Evolutionary conservation across 2,888 invertebrate species (phyloP).

Genomic region (Drosophila colorata): DNA sequence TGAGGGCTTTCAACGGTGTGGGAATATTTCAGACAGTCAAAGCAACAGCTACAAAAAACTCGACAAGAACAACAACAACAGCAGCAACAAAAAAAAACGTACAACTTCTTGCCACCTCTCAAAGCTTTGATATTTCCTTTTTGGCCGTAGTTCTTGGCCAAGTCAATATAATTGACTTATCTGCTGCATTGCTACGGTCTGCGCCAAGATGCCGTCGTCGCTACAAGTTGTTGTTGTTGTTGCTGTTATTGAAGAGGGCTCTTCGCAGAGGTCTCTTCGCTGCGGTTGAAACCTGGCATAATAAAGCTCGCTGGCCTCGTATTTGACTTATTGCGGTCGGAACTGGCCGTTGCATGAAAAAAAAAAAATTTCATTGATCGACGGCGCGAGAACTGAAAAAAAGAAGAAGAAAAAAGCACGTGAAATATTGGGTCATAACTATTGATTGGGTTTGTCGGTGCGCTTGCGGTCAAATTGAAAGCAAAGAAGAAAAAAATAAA

Average conservation of each 20-base stretch:
- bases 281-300: constrained; percentile 63
- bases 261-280: constrained; percentile 37
- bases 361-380: constrained; percentile 64
- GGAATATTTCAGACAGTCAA: constrained; percentile 55
- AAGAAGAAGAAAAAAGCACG: constrained; percentile 54
- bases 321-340: constrained; percentile 78
- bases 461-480: constrained; percentile 67
- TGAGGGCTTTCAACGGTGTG: constrained; percentile 65
- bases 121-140: constrained; percentile 39
- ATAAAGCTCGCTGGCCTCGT: constrained; percentile 76
- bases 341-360: constrained; percentile 43
- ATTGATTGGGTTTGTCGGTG: constrained; percentile 63
- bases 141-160: constrained; percentile 55
- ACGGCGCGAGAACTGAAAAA: constrained; percentile 54
- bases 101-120: constrained; percentile 61
- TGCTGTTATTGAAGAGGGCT: constrained; percentile 32
- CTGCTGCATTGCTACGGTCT: constrained; percentile 55
- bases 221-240: constrained; percentile 14
- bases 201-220: constrained; percentile 36
- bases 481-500: constrained; percentile 35
- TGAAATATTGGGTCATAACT: constrained; percentile 76
- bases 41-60: constrained; percentile 12
- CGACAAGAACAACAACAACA: constrained; percentile 1
- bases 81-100: constrained; percentile 14
- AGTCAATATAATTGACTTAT: constrained; percentile 80